These are phyloP conservation scores for Epirrita christyi DNA, from an alignment of 2,888 invertebrate genomes.

Conservation along the genomic window DNA sequence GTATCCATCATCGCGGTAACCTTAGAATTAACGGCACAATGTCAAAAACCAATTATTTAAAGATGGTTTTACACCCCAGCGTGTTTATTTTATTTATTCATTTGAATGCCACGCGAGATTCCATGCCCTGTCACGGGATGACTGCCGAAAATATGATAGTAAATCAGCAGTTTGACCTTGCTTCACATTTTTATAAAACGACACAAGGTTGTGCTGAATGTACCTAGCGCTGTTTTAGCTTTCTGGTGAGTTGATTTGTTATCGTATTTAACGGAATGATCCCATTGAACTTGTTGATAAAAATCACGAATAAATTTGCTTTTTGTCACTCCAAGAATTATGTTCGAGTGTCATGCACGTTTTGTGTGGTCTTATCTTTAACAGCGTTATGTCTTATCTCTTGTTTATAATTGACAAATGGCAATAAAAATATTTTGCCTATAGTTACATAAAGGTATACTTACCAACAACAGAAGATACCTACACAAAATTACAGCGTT, in stretches of 20 bases:
- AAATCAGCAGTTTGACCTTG: constrained; percentile 49
- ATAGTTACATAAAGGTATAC: too few species aligned
- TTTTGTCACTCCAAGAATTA: constrained; percentile 12
- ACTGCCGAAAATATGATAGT: constrained; percentile 40
- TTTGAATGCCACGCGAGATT: constrained; percentile 37
- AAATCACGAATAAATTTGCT: constrained; percentile 34
- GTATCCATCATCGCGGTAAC: constrained; percentile 24
- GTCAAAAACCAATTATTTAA: constrained; percentile 20
- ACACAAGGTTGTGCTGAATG: constrained; percentile 33
- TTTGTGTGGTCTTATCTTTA: neutral
- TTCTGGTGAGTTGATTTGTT: constrained; percentile 30
- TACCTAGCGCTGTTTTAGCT: constrained; percentile 53
- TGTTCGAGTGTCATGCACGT: constrained; percentile 1
- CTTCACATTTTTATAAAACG: constrained; percentile 35
- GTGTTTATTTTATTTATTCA: constrained; percentile 26
- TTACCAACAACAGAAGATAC: too few species aligned
- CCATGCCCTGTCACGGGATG: constrained; percentile 40
- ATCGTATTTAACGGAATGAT: constrained; percentile 50
- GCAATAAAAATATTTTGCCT: too few species aligned
- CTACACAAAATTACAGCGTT: too few species aligned
- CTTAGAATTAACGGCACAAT: constrained; percentile 34
- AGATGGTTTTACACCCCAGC: constrained; percentile 8
- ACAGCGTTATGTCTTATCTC: neutral
- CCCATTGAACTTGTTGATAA: constrained; percentile 44
- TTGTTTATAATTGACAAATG: too few species aligned